A percentile compares a stretch with the other conserved stretches of the same genome.
These are phyloP conservation scores for Lamprotornis superbus DNA, from an alignment of 2,113 vertebrate genomes.

Conservation along the genomic window DNA sequence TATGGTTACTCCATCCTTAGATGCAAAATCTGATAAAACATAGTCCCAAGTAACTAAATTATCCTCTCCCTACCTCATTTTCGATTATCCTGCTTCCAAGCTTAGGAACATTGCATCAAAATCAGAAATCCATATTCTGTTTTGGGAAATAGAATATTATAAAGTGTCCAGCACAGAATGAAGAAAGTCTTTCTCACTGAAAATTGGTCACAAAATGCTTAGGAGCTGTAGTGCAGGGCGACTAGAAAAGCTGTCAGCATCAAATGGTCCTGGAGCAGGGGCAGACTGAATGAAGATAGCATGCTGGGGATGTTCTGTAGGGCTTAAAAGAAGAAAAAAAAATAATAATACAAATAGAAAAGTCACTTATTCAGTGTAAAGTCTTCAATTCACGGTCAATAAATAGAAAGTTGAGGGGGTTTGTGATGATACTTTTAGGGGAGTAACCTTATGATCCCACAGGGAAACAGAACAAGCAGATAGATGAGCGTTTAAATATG, in stretches of 20 bases:
- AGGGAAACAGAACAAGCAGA: not conserved
- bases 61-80: not conserved
- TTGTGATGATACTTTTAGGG: not conserved
- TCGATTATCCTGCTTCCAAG: not conserved
- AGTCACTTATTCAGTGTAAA: not conserved
- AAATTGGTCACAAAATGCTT: not conserved
- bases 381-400: not conserved
- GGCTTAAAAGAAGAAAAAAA: not conserved
- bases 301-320: not conserved
- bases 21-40: not conserved
- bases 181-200: not conserved
- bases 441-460: not conserved
- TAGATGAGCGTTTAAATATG: not conserved
- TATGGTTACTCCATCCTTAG: not conserved
- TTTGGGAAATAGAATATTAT: not conserved
- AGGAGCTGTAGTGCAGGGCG: not conserved
- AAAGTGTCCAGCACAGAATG: not conserved
- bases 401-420: not conserved
- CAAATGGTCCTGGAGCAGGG: not conserved
- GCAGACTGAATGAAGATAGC: not conserved
- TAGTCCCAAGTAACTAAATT: not conserved
- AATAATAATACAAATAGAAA: accelerated
- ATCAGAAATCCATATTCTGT: not conserved
- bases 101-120: not conserved
- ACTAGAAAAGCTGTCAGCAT: not conserved